Evolutionary conservation across 2,797 vertebrate species (phyloP).

Genomic region (Cirrhinus molitorella): DNA sequence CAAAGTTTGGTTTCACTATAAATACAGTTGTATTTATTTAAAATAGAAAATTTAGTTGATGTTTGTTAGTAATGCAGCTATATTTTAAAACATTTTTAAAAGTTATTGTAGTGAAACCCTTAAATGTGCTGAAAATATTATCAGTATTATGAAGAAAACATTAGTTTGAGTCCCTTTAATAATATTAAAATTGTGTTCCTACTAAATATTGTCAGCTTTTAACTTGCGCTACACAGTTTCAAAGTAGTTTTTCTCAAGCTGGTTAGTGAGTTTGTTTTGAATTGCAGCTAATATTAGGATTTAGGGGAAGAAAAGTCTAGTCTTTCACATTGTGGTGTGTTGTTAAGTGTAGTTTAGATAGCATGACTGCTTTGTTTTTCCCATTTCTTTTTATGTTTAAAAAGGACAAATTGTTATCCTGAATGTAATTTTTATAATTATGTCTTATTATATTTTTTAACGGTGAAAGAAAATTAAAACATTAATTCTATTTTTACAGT

Average conservation of each 20-base stretch:
- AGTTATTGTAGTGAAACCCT: not conserved
- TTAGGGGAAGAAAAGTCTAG: not conserved
- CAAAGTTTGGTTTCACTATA: no score
- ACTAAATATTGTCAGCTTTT: not conserved
- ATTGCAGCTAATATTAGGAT: not conserved
- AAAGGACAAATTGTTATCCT: not conserved
- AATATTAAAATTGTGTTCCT: not conserved
- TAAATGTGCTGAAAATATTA: no score
- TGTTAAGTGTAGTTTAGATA: not conserved
- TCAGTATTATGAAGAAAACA: not conserved
- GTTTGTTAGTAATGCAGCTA: not conserved
- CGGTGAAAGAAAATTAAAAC: not conserved
- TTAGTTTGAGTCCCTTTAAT: not conserved
- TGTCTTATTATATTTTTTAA: not conserved
- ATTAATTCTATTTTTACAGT: slow-evolving; percentile 24
- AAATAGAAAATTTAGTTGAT: not conserved
- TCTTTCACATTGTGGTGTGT: not conserved
- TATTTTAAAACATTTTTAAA: not conserved
- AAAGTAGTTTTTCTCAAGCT: not conserved
- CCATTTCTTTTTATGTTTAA: not conserved
- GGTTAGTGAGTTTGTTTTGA: not conserved
- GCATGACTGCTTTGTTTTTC: not conserved
- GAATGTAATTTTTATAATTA: not conserved
- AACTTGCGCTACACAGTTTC: not conserved
- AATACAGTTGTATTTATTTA: not conserved